Percentiles rank a stretch among this genome's conserved stretches.
phyloP scores from a whole-genome alignment of 2,113 vertebrate species.

The Apaloderma vittatum region DNA sequence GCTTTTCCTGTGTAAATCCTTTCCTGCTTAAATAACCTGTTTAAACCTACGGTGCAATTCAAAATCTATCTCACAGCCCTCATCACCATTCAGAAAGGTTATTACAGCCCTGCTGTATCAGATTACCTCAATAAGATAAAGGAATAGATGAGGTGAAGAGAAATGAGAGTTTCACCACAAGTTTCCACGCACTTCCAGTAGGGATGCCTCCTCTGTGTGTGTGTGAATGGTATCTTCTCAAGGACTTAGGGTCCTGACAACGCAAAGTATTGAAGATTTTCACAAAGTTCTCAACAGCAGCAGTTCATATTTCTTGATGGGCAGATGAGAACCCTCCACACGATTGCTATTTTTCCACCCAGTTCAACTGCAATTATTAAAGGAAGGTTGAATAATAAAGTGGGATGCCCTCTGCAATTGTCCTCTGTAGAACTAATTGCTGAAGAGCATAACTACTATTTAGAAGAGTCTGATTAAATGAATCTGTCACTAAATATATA shows the following conservation, averaged over 20 bases:
- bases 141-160: not conserved
- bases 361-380: slow-evolving; percentile 12
- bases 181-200: not conserved
- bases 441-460: not conserved
- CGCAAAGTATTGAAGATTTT: not conserved
- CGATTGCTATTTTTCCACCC: not conserved
- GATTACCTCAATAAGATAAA: not conserved
- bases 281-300: not conserved
- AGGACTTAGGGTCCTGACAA: not conserved
- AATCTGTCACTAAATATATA: slow-evolving; percentile 7
- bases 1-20: not conserved
- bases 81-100: not conserved
- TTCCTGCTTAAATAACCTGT: not conserved
- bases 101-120: not conserved
- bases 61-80: not conserved
- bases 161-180: not conserved
- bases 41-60: not conserved
- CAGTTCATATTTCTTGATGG: not conserved
- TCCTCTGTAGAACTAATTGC: not conserved
- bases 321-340: not conserved
- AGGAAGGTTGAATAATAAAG: not conserved
- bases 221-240: not conserved
- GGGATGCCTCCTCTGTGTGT: not conserved
- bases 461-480: slow-evolving; percentile 17
- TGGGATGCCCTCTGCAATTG: not conserved